A percentile compares a stretch with the other conserved stretches of the same genome.
These are phyloP conservation scores for Cepaea nemoralis DNA, from an alignment of 1,140 invertebrate species.

Conservation along the genomic window DNA sequence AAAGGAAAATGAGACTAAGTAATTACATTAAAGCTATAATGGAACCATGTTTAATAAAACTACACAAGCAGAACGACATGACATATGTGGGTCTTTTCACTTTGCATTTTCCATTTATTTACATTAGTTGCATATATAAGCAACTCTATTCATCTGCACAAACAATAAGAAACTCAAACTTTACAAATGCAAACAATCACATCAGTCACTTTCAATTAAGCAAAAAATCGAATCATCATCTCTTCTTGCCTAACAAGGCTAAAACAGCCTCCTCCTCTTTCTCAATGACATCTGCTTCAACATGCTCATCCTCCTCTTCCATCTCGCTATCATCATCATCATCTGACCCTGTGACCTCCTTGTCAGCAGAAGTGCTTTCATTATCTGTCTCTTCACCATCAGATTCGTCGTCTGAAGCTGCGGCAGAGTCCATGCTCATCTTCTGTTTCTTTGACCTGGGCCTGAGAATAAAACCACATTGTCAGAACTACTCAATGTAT, in stretches of 20 bases:
- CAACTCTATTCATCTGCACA: too few relatives aligned
- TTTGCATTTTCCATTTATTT: too few relatives aligned
- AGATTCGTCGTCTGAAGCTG: constrained; percentile 12
- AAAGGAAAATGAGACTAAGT: too few relatives aligned
- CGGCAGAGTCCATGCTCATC: neutral
- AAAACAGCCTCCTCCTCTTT: constrained; percentile 24
- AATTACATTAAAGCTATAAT: too few relatives aligned
- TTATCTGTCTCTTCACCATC: constrained; percentile 25
- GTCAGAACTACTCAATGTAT: neutral
- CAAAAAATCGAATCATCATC: neutral
- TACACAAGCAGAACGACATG: too few relatives aligned
- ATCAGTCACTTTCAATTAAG: neutral
- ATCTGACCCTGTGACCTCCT: constrained; percentile 25
- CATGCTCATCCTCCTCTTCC: constrained; percentile 32
- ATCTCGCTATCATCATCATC: constrained; percentile 37
- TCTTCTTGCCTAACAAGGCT: constrained; percentile 3
- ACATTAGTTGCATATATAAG: too few relatives aligned
- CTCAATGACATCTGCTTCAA: neutral
- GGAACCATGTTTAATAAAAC: too few relatives aligned
- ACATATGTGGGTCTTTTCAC: too few relatives aligned
- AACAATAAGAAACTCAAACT: neutral
- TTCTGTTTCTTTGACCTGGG: constrained; percentile 7
- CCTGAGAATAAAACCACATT: neutral
- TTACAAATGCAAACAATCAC: neutral
- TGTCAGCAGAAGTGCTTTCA: constrained; percentile 22